Conservation (phyloP, 2,888 invertebrate species). For the Phymatocera aterrima region DNA sequence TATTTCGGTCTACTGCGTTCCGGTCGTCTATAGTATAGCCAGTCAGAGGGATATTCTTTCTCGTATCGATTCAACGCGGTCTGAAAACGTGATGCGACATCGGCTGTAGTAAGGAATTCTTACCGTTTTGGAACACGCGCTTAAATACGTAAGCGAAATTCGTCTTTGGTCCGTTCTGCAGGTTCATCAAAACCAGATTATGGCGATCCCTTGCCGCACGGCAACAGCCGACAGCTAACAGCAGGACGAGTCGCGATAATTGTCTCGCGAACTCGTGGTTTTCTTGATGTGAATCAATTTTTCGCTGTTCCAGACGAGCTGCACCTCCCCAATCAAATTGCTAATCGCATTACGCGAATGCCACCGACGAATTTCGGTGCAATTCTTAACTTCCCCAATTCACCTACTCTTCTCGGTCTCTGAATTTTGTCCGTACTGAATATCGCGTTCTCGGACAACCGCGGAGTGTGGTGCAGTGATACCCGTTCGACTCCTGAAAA, state of each 20-base stretch:
- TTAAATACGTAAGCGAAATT: conserved; percentile 10
- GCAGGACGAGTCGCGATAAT: background rate
- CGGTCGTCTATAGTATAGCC: background rate
- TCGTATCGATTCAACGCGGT: background rate
- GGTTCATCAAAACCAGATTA: conserved; percentile 25
- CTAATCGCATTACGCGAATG: background rate
- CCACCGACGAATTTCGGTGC: no score
- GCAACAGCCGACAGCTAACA: no score
- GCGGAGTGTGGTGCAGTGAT: no score
- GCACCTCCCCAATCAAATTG: no score
- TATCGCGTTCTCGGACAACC: no score
- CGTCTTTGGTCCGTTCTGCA: background rate
- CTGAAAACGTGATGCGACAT: background rate
- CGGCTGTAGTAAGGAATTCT: conserved; percentile 3
- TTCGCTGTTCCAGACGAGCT: no score
- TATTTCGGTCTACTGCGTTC: no score
- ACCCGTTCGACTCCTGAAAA: no score
- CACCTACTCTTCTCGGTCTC: no score
- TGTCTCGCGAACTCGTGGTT: background rate
- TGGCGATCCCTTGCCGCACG: background rate
- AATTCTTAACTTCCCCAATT: no score
- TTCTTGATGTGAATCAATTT: no score
- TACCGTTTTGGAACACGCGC: background rate
- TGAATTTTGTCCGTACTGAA: no score
- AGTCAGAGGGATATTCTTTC: background rate